phyloP scores from a whole-genome alignment of 2,113 vertebrate species.

The Ploceus nigricollis region DNA sequence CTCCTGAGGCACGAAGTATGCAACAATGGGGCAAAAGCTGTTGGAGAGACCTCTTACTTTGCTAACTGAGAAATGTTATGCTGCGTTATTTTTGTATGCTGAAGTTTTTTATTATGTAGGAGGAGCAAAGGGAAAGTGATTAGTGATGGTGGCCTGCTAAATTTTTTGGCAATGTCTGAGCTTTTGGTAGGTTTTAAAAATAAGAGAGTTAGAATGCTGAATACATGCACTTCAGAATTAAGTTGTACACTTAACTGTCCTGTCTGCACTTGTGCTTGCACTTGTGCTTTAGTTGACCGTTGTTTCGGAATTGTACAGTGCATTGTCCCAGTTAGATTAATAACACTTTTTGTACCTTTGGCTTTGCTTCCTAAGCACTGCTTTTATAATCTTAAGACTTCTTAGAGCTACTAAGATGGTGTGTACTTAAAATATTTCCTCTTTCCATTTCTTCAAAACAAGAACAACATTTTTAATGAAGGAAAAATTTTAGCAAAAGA shows the following conservation, averaged over 20 bases:
- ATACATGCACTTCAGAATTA: not conserved
- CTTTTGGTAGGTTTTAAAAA: not conserved
- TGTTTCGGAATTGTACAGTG: not conserved
- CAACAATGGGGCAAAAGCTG: not conserved
- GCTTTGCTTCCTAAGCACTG: not conserved
- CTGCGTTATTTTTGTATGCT: not conserved
- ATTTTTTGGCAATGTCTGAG: not conserved
- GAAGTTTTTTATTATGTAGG: not conserved
- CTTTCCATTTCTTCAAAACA: not conserved
- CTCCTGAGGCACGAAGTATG: not conserved
- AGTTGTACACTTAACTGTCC: not conserved
- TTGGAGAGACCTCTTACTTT: not conserved
- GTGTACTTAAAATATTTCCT: not conserved
- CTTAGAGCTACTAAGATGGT: not conserved
- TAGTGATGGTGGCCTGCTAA: not conserved
- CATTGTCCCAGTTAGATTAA: not conserved
- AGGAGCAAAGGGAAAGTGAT: not conserved
- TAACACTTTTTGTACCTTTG: not conserved
- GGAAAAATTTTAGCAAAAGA: not conserved
- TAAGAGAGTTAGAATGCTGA: not conserved
- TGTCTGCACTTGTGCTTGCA: not conserved
- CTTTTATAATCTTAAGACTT: not conserved
- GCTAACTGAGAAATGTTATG: not conserved
- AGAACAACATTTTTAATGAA: not conserved
- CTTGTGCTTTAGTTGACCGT: not conserved